These are phyloP conservation scores for Eulemur albifrons DNA, from an alignment of 2,797 vertebrate species.

Conservation along the genomic window DNA sequence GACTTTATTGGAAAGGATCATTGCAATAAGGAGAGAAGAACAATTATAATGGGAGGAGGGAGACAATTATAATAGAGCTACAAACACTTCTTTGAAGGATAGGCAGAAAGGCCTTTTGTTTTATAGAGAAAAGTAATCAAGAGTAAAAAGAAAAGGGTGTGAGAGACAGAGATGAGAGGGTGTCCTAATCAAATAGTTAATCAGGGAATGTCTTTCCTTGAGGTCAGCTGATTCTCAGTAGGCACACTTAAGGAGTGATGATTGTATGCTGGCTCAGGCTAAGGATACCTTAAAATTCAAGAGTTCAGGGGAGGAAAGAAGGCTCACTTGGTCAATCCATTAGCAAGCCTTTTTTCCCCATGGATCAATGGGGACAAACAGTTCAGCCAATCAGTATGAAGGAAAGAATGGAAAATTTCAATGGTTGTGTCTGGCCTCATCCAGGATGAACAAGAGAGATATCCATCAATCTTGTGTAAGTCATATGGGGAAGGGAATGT, in stretches of 20 bases:
- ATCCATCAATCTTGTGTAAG: neutral
- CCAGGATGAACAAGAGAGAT: neutral
- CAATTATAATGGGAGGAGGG: neutral
- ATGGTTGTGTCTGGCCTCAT: neutral
- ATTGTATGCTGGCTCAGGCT: neutral
- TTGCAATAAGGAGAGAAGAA: neutral
- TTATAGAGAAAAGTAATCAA: neutral
- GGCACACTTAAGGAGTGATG: neutral
- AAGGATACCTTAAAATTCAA: neutral
- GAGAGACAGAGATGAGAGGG: accelerated
- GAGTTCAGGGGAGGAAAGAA: neutral
- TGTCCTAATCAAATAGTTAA: neutral
- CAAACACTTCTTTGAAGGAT: neutral
- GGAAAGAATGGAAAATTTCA: neutral
- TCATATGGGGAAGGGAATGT: accelerated
- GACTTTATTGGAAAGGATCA: neutral
- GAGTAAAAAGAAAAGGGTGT: neutral
- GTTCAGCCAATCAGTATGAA: neutral
- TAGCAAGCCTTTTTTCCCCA: neutral
- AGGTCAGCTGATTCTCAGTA: neutral
- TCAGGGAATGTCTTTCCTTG: neutral
- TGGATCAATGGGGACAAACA: neutral
- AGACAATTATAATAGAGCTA: neutral
- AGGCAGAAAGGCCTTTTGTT: neutral
- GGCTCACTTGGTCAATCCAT: neutral